phyloP scores from a whole-genome alignment of 2,797 vertebrate species.

The Allobates femoralis region DNA sequence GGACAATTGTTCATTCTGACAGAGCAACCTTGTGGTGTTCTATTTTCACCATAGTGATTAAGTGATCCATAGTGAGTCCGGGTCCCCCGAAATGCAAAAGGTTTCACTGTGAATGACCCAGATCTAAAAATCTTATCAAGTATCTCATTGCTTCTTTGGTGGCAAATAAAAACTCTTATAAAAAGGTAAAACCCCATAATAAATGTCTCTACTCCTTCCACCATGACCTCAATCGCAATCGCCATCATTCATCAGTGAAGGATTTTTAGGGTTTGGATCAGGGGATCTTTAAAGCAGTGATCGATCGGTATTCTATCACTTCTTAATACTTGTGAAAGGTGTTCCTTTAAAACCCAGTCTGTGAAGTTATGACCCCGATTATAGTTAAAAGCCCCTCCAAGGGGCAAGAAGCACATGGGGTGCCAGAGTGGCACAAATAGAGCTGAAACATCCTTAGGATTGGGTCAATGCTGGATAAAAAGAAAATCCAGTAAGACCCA shows the following conservation, averaged over 20 bases:
- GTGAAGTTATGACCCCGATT: neutral
- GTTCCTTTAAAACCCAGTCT: neutral
- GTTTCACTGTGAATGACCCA: neutral
- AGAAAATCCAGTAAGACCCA: neutral
- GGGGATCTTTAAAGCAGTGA: neutral
- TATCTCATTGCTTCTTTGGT: conserved; percentile 12
- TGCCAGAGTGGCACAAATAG: neutral
- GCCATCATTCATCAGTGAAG: neutral
- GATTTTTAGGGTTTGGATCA: neutral
- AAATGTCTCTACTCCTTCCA: neutral
- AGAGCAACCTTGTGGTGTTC: neutral
- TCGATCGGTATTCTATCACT: neutral
- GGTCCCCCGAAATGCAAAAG: neutral
- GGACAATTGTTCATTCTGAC: neutral
- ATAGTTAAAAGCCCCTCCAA: neutral
- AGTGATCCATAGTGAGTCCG: neutral
- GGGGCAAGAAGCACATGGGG: neutral
- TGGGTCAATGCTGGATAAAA: neutral
- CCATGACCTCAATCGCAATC: too few relatives aligned
- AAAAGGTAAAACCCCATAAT: neutral
- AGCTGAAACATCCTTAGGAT: neutral
- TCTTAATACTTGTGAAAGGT: neutral
- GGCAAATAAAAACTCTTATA: neutral
- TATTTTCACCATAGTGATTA: neutral
- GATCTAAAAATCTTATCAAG: neutral